phyloP scores from a whole-genome alignment of 2,113 vertebrate species.

The Typhlomys cinereus region DNA sequence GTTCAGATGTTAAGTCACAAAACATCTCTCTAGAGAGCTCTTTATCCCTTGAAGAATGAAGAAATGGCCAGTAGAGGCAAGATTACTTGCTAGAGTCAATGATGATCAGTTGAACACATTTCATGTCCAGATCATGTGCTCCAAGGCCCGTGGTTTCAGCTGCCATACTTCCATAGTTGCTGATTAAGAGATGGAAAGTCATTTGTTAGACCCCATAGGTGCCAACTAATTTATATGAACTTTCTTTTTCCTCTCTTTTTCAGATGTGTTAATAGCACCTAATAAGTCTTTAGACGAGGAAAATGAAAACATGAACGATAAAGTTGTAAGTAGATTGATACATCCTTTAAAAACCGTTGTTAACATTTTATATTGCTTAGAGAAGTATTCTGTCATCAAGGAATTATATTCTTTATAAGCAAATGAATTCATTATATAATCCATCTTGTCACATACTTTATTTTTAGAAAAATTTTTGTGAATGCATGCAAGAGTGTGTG shows the following conservation, averaged over 20 bases:
- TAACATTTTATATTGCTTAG: slow-evolving; percentile 48
- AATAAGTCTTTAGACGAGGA: not conserved
- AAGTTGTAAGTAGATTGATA: slow-evolving; percentile 58
- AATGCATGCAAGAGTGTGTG: too few species aligned
- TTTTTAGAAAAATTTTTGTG: too few species aligned
- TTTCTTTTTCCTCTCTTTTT: slow-evolving; percentile 38
- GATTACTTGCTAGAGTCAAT: not conserved
- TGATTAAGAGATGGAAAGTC: not conserved
- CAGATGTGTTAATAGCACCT: not conserved
- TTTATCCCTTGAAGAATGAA: not conserved
- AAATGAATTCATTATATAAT: not conserved
- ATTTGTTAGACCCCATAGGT: not conserved
- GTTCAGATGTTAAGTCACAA: not conserved
- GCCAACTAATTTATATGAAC: not conserved
- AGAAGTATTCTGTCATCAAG: slow-evolving; percentile 28
- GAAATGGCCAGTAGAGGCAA: not conserved
- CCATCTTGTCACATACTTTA: not conserved
- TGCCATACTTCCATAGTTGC: not conserved
- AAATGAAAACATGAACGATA: slow-evolving; percentile 61
- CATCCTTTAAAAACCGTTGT: slow-evolving; percentile 28
- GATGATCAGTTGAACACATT: not conserved
- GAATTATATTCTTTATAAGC: not conserved
- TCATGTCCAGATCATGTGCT: not conserved
- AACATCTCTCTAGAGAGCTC: not conserved
- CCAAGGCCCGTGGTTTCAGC: not conserved